Evolutionary conservation across 2,888 invertebrate species (phyloP).

Genomic region (Belgica antarctica): DNA sequence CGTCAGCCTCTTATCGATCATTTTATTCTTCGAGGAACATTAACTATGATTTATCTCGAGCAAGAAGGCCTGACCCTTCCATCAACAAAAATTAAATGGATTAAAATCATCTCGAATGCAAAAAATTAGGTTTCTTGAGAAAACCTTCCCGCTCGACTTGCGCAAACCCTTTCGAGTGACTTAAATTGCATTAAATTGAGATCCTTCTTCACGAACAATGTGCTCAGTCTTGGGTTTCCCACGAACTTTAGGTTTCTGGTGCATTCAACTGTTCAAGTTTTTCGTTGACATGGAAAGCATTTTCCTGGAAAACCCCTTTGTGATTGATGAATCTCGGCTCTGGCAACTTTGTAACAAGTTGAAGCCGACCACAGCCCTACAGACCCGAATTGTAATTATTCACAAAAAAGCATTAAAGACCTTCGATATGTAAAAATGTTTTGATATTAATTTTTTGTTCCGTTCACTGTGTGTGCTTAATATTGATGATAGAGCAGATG

Average conservation of each 20-base stretch:
- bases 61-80: not conserved
- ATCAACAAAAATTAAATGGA: constrained; percentile 23
- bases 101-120: constrained; percentile 2
- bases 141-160: not conserved
- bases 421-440: constrained; percentile 3
- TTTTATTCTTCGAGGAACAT: not conserved
- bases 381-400: constrained; percentile 7
- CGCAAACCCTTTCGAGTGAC: constrained; percentile 23
- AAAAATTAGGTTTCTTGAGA: constrained; percentile 17
- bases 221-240: constrained; percentile 8
- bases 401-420: not conserved
- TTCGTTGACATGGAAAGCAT: not conserved
- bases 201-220: not conserved
- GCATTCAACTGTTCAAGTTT: constrained; percentile 33
- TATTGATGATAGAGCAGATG: constrained; percentile 42
- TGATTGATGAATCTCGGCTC: not conserved
- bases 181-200: constrained; percentile 41
- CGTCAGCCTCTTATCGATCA: not conserved
- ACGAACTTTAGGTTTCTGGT: constrained; percentile 5
- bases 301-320: too few species aligned
- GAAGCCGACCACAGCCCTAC: not conserved
- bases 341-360: not conserved
- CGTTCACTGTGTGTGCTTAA: constrained; percentile 9
- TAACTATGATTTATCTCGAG: not conserved
- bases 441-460: constrained; percentile 8